A percentile compares a stretch with the other conserved stretches of the same genome.
phyloP scores from a whole-genome alignment of 1,140 invertebrate species.

The Rhopalosiphum maidis region DNA sequence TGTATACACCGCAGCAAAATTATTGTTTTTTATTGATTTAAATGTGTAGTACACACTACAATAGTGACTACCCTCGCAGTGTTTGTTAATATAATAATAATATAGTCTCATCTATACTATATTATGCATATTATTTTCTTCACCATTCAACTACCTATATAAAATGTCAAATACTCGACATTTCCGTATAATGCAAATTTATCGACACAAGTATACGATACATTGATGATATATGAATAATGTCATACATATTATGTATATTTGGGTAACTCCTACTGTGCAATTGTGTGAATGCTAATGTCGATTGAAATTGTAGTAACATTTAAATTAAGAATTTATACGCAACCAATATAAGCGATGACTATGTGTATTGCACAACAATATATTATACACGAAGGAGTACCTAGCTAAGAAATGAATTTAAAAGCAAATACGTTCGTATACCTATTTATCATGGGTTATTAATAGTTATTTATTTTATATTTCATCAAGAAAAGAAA shows the following conservation, averaged over 20 bases:
- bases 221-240: not conserved
- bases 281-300: not conserved
- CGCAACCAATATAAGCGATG: not conserved
- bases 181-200: not conserved
- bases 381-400: not conserved
- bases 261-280: not conserved
- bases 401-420: not conserved
- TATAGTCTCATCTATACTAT: not conserved
- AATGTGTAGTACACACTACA: not conserved
- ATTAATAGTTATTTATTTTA: not conserved
- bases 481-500: not conserved
- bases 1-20: not conserved
- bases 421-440: not conserved
- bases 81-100: not conserved
- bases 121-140: not conserved
- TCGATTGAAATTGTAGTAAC: not conserved
- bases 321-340: not conserved
- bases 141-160: not conserved
- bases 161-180: not conserved
- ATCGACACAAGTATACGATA: not conserved
- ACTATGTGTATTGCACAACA: not conserved
- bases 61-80: no score
- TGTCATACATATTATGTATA: not conserved
- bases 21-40: not conserved
- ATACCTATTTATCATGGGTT: not conserved